Base-by-base conservation (phyloP, 2,113 vertebrate species). In the Scartelaos histophorus region DNA sequence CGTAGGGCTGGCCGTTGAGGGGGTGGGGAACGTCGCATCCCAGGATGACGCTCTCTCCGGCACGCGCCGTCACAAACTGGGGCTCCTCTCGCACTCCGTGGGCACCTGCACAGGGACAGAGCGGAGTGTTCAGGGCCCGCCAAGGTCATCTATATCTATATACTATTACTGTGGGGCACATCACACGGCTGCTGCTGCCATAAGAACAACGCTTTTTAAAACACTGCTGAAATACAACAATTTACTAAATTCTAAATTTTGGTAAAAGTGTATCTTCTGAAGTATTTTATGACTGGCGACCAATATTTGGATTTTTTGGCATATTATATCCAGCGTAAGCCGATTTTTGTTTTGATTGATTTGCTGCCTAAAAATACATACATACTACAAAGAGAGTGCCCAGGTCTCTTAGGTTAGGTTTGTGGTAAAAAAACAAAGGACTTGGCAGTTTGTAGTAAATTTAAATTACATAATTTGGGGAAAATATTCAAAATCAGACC, bases 61-160 rank as follows among this genome's bases (percentile, higher is more conserved):
- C 98, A 64, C 95, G 95, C n/a, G 96, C 94, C 0, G 96, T 98
- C 92, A 98, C 96, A n/a, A 99, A 98, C 92, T 98, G 96, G 4
- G 97, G 97, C 91, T 99, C 96, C 91, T 96, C 97, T 93, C 95
- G 93, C 71, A 96, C 94, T 92, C 96, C 95, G 79, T 95, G 95
- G 93, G 96, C 95, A 95, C 94, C 97, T 99, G 85, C 0, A 10
- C 34, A 38, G 9, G 19, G 38, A 64, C 34, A 64, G 11, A n/a
- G 29, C 61, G 43, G 61, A 43, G 61, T 64, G 43, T 38, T 76
- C 16, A 83, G n/a, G 5, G 46, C 43, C 35, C 13, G 21, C 29
- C 61, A 64, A 64, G 61, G 61, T 64, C n/a, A 43, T 64, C 34
- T 43, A 29, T 29, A 29, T 29, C 29, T 29, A 29, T 29, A 29